phyloP scores from a whole-genome alignment of 2,113 vertebrate genomes.

The Aramus guarauna region DNA sequence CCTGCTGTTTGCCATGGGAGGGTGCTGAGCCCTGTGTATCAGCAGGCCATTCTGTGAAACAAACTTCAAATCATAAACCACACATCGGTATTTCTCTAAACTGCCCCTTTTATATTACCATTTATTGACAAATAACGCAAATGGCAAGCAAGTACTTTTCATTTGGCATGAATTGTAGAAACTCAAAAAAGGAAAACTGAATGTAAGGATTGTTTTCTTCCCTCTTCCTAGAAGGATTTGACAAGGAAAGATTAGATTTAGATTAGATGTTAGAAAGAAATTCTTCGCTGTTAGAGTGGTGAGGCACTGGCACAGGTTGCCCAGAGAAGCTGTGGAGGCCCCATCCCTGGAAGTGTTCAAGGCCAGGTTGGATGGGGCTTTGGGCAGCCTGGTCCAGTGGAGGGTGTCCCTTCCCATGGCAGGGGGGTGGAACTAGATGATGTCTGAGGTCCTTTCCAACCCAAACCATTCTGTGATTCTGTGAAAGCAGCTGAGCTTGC shows the following conservation, averaged over 20 bases:
- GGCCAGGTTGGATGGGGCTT: no score
- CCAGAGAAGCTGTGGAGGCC: no score
- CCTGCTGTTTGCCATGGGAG: not conserved
- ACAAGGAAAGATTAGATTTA: no score
- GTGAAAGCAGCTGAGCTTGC: constrained; percentile 77
- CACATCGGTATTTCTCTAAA: not conserved
- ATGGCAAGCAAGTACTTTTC: not conserved
- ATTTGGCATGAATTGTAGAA: not conserved
- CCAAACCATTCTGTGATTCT: no score
- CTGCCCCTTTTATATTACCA: not conserved
- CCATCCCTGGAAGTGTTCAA: no score
- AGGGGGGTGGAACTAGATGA: no score
- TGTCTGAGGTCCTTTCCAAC: no score
- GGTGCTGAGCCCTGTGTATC: not conserved
- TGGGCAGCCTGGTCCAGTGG: no score
- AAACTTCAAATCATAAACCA: not conserved
- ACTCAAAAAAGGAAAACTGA: not conserved
- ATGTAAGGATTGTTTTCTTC: not conserved
- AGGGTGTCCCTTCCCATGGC: no score
- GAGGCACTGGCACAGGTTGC: no score
- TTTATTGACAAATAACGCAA: not conserved
- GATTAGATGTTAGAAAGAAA: no score
- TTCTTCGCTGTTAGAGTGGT: no score
- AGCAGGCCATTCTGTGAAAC: not conserved
- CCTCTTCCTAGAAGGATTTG: constrained; percentile 47